phyloP scores from a whole-genome alignment of 2,113 vertebrate species.

The Thymallus thymallus region DNA sequence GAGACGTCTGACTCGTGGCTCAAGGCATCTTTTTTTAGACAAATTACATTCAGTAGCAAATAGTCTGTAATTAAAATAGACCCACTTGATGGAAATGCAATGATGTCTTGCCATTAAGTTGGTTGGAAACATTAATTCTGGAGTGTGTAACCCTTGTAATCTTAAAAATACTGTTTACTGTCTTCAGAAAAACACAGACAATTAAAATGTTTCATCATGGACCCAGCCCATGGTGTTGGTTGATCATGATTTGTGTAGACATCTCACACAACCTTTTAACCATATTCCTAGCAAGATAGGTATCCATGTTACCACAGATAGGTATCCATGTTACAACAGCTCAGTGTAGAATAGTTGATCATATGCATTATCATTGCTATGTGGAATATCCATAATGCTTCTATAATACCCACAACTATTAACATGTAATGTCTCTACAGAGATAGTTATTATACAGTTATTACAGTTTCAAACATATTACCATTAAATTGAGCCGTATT shows the following conservation, averaged over 20 bases:
- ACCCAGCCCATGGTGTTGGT: conserved; percentile 48
- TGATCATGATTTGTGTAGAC: conserved; percentile 49
- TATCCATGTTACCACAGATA: background rate
- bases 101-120: conserved; percentile 60
- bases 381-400: background rate
- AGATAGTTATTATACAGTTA: background rate
- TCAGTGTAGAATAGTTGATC: background rate
- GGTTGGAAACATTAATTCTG: conserved; percentile 75
- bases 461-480: background rate
- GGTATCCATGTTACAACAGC: background rate
- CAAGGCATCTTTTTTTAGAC: conserved; percentile 72
- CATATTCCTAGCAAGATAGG: background rate
- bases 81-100: conserved; percentile 65
- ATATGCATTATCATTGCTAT: background rate
- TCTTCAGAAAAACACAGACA: conserved; percentile 52
- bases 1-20: conserved; percentile 68
- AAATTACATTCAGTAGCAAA: conserved; percentile 72
- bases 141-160: conserved; percentile 70
- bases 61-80: conserved; percentile 77
- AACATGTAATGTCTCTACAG: background rate
- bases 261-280: conserved; percentile 24
- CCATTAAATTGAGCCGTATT: background rate
- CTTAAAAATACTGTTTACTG: conserved; percentile 64
- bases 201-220: conserved; percentile 51
- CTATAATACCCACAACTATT: background rate